Base-by-base conservation (phyloP, 1,140 invertebrate genomes). In the Chionoecetes opilio region DNA sequence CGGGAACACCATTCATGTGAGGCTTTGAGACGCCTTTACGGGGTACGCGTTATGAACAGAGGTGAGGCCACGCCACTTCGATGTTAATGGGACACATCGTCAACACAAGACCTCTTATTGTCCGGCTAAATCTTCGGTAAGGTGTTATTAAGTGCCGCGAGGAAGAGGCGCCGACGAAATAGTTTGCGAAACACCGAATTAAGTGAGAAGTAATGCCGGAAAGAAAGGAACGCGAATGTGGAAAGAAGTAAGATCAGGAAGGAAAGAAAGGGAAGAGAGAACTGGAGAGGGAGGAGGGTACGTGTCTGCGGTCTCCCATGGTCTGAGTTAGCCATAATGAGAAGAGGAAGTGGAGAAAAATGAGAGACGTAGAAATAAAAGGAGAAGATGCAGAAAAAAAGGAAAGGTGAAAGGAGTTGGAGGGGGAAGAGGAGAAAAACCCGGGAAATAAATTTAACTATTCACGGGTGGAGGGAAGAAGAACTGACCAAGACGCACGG, bases 11-110 rank as follows among this genome's bases (percentile, higher is more conserved):
- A 0, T 2, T 2, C 3, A 26, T 82, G 5, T 0, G 1, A 0
- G 37, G 34, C 34, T 0, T 34, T 5, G 26, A 9, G 6, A 41
- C 75, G 37, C 17, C 91, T 35, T 29, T 31, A 29, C 14, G 32
- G 17, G 11, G 2, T 21, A 9, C 34, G 82, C 9, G 46, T 53
- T 53, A 53, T 53, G 46, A 53, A 53, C 46, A 14, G 21, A 84
- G 26, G 63, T 35, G 37, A 35, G 38, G n/a, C 34, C 2, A 82
- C 26, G 63, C 34, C 91, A 84, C n/a, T 53, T 31, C 75, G 31
- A 32, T 90, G 38, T 46, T 90, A 91, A 91, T 91, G 89, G 31
- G 89, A 92, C 90, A 82, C 26, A 38, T 92, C 75, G 26, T 92
- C 91, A 84, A 92, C 91, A 84, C 34, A 38, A 3, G 35, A 8